These are phyloP conservation scores for Leucophenga montana DNA, from an alignment of 2,888 invertebrate genomes.

Conservation along the genomic window DNA sequence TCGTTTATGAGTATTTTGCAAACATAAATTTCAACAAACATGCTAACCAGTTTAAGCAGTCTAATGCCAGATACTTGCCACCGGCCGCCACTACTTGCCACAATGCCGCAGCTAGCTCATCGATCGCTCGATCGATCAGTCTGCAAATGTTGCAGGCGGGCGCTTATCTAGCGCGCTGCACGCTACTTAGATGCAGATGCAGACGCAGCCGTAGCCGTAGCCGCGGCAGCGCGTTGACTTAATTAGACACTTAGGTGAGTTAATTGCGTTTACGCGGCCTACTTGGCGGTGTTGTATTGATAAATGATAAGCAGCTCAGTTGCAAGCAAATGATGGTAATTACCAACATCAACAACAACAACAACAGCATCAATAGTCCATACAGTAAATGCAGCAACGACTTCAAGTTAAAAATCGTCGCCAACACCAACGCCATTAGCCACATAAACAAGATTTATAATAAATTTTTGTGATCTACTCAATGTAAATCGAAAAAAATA, in stretches of 20 bases:
- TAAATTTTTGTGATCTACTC: background rate
- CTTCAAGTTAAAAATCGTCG: background rate
- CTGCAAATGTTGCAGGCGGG: background rate
- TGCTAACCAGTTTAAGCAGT: slow-evolving; percentile 8
- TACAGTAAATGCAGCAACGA: background rate
- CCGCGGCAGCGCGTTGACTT: slow-evolving; percentile 43
- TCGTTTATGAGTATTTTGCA: slow-evolving; percentile 16
- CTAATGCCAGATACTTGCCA: background rate
- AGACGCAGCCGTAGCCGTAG: background rate
- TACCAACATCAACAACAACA: slow-evolving; percentile 44
- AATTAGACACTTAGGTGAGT: slow-evolving; percentile 62
- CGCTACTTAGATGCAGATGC: background rate
- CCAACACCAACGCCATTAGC: slow-evolving; percentile 18
- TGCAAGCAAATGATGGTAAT: slow-evolving; percentile 61
- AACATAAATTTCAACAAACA: slow-evolving; percentile 10
- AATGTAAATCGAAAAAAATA: too few species aligned
- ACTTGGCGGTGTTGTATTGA: slow-evolving; percentile 35
- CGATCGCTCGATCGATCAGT: slow-evolving; percentile 18
- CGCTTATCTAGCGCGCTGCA: slow-evolving; percentile 39
- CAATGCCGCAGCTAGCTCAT: background rate
- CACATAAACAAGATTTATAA: background rate
- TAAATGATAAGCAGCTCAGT: slow-evolving; percentile 55
- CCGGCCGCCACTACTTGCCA: background rate
- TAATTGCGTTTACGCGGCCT: slow-evolving; percentile 52
- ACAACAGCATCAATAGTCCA: background rate